Evolutionary conservation across 37 sponge, comb jelly and placozoan species (phyloP).

Genomic region (Geodia barretti): DNA sequence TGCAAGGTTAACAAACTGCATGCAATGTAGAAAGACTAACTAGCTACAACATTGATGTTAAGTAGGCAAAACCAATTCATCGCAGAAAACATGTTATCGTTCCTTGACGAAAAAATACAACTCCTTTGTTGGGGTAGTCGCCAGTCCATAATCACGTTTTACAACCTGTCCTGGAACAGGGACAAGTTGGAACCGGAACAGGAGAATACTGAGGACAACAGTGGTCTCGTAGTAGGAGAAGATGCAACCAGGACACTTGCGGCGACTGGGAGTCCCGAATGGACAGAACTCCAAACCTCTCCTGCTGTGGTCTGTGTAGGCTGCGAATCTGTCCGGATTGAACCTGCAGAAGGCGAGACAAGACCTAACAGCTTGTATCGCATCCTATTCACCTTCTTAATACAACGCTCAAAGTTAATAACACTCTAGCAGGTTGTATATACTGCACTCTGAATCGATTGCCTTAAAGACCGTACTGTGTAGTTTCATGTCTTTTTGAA

Average conservation of each 20-base stretch:
- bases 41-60: no score
- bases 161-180: conserved; percentile 35
- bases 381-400: no score
- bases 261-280: conserved; percentile 80
- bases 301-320: conserved; percentile 1
- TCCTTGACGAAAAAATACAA: background rate
- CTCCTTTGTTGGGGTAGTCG: conserved; percentile 64
- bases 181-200: conserved; percentile 41
- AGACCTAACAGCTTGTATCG: background rate
- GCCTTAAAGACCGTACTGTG: no score
- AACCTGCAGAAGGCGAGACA: conserved; percentile 53
- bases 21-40: no score
- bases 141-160: conserved; percentile 61
- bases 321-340: conserved; percentile 73
- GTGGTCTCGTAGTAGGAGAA: conserved; percentile 85
- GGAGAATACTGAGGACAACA: conserved; percentile 50
- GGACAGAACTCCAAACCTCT: conserved; percentile 65
- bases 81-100: no score
- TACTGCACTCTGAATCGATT: no score
- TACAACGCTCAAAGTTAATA: no score
- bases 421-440: no score
- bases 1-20: no score
- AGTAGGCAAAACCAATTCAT: no score
- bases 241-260: conserved; percentile 90
- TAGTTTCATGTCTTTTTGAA: no score